These are phyloP conservation scores for Zaprionus kolodkinae DNA, from an alignment of 1,140 invertebrate genomes.

Conservation along the genomic window DNA sequence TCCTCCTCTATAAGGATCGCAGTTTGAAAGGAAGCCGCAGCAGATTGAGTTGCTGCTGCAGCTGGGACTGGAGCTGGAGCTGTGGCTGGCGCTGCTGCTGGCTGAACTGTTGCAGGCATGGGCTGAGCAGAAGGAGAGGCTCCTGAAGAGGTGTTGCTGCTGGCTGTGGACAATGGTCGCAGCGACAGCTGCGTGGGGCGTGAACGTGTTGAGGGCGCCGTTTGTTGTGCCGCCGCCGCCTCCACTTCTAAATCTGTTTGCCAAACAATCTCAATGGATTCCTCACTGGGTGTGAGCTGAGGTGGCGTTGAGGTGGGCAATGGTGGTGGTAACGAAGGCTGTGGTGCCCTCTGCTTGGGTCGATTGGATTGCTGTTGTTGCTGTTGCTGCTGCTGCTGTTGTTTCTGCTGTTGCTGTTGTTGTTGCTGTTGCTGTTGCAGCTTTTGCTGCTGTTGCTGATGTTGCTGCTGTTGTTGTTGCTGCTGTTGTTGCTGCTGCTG, in stretches of 20 bases:
- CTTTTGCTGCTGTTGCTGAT: constrained; percentile 12
- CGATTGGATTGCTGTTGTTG: constrained; percentile 33
- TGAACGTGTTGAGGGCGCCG: constrained; percentile 4
- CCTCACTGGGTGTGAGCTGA: constrained; percentile 55
- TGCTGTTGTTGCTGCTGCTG: constrained; percentile 1
- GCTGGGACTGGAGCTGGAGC: background rate
- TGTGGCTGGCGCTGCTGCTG: background rate
- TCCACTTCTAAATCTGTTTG: constrained; percentile 37
- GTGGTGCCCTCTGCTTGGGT: constrained; percentile 16
- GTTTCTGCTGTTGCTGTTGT: constrained; percentile 40
- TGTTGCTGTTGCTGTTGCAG: background rate
- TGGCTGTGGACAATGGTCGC: background rate
- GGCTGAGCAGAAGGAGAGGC: background rate
- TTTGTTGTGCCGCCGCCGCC: constrained; percentile 30
- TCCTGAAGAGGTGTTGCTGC: background rate
- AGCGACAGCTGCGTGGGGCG: background rate
- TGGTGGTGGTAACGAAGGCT: constrained; percentile 47
- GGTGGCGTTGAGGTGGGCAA: constrained; percentile 57
- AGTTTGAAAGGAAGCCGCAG: background rate
- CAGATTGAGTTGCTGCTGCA: background rate
- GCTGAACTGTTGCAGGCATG: background rate
- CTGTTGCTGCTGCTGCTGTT: constrained; percentile 48
- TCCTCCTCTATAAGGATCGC: constrained; percentile 23
- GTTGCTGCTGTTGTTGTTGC: too few species aligned
- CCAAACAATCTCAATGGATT: constrained; percentile 21